phyloP scores from a whole-genome alignment of 2,888 invertebrate species.

The Eupeodes latifasciatus region DNA sequence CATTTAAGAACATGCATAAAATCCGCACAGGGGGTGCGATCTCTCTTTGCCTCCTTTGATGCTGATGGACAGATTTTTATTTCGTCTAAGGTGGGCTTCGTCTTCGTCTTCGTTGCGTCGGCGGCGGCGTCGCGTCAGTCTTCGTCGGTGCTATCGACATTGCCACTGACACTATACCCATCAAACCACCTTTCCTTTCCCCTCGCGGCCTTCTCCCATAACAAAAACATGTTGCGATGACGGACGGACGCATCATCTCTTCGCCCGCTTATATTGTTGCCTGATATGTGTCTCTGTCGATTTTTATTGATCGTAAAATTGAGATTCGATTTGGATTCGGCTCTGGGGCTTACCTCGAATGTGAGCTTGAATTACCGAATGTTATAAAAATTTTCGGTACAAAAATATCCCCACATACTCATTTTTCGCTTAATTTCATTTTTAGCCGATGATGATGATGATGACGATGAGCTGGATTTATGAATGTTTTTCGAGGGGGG shows the following conservation, averaged over 20 bases:
- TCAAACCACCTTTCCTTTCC: not conserved
- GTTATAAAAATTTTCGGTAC: constrained; percentile 60
- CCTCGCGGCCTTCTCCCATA: constrained; percentile 14
- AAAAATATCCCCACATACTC: constrained; percentile 11
- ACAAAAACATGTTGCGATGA: constrained; percentile 9
- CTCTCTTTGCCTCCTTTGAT: not conserved
- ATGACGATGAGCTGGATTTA: constrained; percentile 27
- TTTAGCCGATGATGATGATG: constrained; percentile 15
- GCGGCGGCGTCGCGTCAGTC: not conserved
- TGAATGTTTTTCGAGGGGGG: not conserved
- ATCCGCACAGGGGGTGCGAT: constrained; percentile 32
- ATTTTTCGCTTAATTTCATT: constrained; percentile 30
- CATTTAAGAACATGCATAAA: constrained; percentile 81
- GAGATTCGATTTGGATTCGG: constrained; percentile 81
- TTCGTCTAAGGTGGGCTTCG: constrained; percentile 68
- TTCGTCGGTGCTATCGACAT: constrained; percentile 16
- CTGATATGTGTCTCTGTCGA: constrained; percentile 79
- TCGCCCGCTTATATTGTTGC: constrained; percentile 66
- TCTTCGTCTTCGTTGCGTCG: not conserved
- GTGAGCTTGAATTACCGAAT: constrained; percentile 83
- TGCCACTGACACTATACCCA: constrained; percentile 2
- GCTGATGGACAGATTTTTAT: constrained; percentile 11
- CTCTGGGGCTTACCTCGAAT: constrained; percentile 80
- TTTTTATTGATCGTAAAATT: constrained; percentile 83
- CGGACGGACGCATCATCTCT: constrained; percentile 26